Evolutionary conservation across 2,113 vertebrate species (phyloP).

Genomic region (Syrrhaptes paradoxus): DNA sequence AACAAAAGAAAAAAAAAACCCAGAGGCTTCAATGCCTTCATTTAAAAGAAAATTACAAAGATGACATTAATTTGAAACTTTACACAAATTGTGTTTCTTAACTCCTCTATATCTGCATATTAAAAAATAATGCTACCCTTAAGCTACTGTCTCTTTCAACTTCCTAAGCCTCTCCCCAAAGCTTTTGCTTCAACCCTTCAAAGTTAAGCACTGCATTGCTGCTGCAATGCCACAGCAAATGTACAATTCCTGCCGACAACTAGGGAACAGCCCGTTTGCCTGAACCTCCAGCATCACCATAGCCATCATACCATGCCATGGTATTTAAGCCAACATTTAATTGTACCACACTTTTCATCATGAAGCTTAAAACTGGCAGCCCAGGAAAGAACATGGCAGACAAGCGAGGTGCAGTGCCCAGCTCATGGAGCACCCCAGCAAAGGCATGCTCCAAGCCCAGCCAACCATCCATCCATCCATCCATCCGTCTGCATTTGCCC

Average conservation of each 20-base stretch:
- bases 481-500: accelerated
- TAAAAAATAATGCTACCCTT: not conserved
- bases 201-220: not conserved
- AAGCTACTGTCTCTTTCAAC: not conserved
- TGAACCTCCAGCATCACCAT: not conserved
- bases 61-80: not conserved
- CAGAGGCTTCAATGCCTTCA: not conserved
- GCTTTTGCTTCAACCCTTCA: not conserved
- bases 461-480: not conserved
- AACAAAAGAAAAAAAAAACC: not conserved
- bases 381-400: not conserved
- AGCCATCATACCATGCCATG: not conserved
- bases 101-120: not conserved
- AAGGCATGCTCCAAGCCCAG: not conserved
- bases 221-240: not conserved
- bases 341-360: not conserved
- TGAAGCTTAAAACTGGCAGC: not conserved
- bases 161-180: not conserved
- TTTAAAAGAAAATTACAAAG: not conserved
- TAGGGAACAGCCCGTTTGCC: not conserved
- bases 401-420: accelerated
- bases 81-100: not conserved
- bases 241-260: not conserved
- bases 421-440: no score
- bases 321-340: not conserved